Evolutionary conservation across 2,888 invertebrate genomes (phyloP), one percentile per base, ranked within the genome.

Genomic region (Omphaloscelis lunosa): DNA sequence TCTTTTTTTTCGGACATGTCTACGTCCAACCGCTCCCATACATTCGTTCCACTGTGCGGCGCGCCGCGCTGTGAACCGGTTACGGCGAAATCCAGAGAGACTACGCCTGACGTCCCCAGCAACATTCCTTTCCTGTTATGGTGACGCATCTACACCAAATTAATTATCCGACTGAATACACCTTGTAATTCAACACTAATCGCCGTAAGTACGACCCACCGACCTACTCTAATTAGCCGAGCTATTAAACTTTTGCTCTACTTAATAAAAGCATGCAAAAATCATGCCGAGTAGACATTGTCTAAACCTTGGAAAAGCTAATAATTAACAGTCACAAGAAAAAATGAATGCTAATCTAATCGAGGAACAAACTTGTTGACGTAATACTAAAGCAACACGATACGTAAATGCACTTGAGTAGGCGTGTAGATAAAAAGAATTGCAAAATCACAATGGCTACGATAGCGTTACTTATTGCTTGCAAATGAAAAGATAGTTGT

Each of bases 401-500:
- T 76, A 84, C 70, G 71, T 79, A 79, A 85, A 83, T 76, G 63
- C 74, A 56, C 72, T 83, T 69, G 68, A 76, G 77, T 89, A 82
- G 72, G 81, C 81, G 77, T 83, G 79, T 82, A 87, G 79, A 82
- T 85, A 89, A 85, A 89, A 86, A 87, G 76, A 86, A 89, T 85
- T 84, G 84, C 84, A 85, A 90, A 89, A 88, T 82, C 78, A 89
- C 86, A 89, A 89, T 87, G 82, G 86, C 81, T 83, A 85, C 87
- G 86, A 85, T 87, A 90, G 82, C 85, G 77, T 87, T 88, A 88
- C 79, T 85, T 90, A 88, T 89, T 86, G 86, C 85, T 84, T 87
- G 88, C 86, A 87, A 91, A 88, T 87, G 85, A 90, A 90, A 87
- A 88, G 82, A 87, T 84, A 89, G 83, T 88, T 89, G 90, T 90